Evolutionary conservation across 2,797 vertebrate genomes (phyloP).

Genomic region (Ctenosaura bakeri): DNA sequence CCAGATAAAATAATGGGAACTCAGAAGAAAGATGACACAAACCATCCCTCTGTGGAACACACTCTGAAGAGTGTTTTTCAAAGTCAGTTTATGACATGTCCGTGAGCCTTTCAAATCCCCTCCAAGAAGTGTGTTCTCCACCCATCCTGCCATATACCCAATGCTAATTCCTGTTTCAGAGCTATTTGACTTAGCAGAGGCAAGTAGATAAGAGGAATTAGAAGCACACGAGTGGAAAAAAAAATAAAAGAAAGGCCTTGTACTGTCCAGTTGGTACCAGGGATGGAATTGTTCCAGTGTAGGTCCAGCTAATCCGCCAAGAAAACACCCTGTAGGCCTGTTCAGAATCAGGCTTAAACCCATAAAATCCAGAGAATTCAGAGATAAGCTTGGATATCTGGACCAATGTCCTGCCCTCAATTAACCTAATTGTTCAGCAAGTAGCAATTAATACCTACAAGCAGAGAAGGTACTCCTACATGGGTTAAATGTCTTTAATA

Average conservation of each 20-base stretch:
- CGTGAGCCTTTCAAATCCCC: slow-evolving; percentile 61
- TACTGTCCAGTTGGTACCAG: slow-evolving; percentile 70
- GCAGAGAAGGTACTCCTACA: neutral
- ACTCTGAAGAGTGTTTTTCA: slow-evolving; percentile 69
- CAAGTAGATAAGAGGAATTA: slow-evolving; percentile 73
- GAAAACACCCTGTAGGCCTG: slow-evolving; percentile 75
- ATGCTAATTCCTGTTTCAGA: slow-evolving; percentile 72
- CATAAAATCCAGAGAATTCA: slow-evolving; percentile 76
- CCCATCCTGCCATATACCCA: slow-evolving; percentile 52
- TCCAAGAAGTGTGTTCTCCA: slow-evolving; percentile 70
- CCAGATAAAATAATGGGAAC: slow-evolving; percentile 62
- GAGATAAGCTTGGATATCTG: slow-evolving; percentile 75
- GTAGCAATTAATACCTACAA: slow-evolving; percentile 67
- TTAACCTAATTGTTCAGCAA: slow-evolving; percentile 74
- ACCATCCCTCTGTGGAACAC: slow-evolving; percentile 67
- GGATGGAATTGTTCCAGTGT: slow-evolving; percentile 70
- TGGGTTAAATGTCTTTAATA: neutral
- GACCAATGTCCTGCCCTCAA: slow-evolving; percentile 75
- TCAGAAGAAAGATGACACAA: slow-evolving; percentile 57
- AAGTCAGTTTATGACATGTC: slow-evolving; percentile 65
- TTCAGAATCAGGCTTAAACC: slow-evolving; percentile 77
- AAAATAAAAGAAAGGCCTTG: slow-evolving; percentile 70
- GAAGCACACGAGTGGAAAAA: slow-evolving; percentile 59
- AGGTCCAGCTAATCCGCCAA: slow-evolving; percentile 74
- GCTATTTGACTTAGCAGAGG: slow-evolving; percentile 64